Evolutionary conservation across 2,113 vertebrate species (phyloP).

Genomic region (Burhinus oedicnemus): DNA sequence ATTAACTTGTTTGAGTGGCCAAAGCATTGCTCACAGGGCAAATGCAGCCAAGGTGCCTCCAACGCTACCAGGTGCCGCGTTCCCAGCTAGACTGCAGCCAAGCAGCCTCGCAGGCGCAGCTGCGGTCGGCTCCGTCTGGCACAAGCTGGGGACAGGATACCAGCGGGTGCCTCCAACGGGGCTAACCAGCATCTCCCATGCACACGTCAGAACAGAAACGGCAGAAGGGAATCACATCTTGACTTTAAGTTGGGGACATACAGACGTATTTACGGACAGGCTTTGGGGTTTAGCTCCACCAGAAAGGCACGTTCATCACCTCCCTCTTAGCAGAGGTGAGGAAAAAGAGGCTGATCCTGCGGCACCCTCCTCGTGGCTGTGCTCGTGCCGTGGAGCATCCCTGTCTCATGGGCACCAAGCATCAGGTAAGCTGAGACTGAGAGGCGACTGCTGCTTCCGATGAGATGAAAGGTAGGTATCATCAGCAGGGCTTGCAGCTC

Average conservation of each 20-base stretch:
- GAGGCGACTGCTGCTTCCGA: background rate
- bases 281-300: background rate
- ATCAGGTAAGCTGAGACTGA: background rate
- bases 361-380: accelerated
- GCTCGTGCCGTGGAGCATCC: background rate
- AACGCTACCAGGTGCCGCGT: accelerated
- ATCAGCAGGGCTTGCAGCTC: accelerated
- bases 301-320: background rate
- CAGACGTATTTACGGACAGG: accelerated
- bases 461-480: background rate
- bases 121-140: background rate
- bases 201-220: accelerated
- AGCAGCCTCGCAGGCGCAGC: background rate
- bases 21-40: accelerated
- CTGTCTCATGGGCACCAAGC: background rate
- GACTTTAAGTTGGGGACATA: no score
- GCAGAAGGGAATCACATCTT: background rate
- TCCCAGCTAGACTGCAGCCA: background rate
- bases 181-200: background rate
- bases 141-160: background rate
- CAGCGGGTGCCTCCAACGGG: background rate
- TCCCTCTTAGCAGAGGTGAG: background rate
- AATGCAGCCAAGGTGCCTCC: background rate
- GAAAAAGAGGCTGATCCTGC: background rate
- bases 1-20: accelerated